phyloP scores from a whole-genome alignment of 2,113 vertebrate genomes.

The Cavia porcellus region DNA sequence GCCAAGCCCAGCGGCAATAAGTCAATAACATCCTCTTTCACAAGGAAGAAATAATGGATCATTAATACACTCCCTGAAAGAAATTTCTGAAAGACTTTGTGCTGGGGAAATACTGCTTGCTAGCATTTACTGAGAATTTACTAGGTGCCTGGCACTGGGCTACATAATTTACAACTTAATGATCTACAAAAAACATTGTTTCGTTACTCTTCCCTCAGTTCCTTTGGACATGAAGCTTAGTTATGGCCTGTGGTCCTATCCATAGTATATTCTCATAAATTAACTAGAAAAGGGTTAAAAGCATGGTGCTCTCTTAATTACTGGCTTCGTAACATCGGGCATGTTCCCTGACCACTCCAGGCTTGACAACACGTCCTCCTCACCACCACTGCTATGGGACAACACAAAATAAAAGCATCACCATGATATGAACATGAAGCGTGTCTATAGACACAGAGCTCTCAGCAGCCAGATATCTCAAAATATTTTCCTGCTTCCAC shows the following conservation, averaged over 20 bases:
- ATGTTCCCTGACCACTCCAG: neutral
- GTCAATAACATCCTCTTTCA: conserved; percentile 63
- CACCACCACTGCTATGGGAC: neutral
- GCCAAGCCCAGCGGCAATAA: neutral
- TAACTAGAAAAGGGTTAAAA: neutral
- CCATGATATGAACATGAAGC: neutral
- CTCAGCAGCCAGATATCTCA: neutral
- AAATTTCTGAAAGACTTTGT: conserved; percentile 3
- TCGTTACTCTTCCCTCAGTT: conserved; percentile 12
- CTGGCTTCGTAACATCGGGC: neutral
- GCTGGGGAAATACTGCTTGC: neutral
- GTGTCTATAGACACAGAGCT: neutral
- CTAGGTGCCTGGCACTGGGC: neutral
- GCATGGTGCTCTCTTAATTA: neutral
- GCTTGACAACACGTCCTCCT: neutral
- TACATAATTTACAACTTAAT: neutral
- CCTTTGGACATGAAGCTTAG: conserved; percentile 26
- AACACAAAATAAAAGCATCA: neutral
- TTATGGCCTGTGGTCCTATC: neutral
- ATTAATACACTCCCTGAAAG: conserved; percentile 24
- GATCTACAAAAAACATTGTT: neutral
- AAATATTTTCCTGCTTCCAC: neutral
- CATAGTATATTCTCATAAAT: neutral
- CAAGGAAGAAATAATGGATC: conserved; percentile 53
- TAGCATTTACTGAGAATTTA: conserved; percentile 35